Conservation (phyloP, 2,888 invertebrate species). For the Machimus rusticus region DNA sequence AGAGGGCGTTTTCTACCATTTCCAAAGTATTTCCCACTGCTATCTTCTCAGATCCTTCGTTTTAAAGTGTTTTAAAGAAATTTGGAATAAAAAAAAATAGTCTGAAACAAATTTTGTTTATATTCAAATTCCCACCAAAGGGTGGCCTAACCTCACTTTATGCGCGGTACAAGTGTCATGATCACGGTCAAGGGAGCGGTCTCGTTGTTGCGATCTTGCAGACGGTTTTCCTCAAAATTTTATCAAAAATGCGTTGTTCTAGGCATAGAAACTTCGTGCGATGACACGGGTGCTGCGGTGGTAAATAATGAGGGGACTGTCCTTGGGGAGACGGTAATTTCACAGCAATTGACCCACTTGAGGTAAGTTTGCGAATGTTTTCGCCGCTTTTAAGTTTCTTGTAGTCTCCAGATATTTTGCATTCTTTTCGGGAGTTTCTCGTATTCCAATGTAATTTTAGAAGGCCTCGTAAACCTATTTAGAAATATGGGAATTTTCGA, state of each 20-base stretch:
- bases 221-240: background rate
- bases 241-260: conserved; percentile 66
- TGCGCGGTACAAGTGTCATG: background rate
- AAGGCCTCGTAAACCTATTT: too few relatives aligned
- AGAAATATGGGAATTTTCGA: too few relatives aligned
- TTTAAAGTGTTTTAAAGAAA: background rate
- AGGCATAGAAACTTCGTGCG: conserved; percentile 97
- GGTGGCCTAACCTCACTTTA: background rate
- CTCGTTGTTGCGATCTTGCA: background rate
- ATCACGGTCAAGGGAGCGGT: background rate
- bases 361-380: conserved; percentile 64
- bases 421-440: too few relatives aligned
- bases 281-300: conserved; percentile 94
- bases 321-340: conserved; percentile 80
- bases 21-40: background rate
- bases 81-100: conserved; percentile 6
- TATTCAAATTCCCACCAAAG: background rate
- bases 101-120: background rate
- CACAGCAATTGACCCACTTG: conserved; percentile 80
- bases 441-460: too few relatives aligned
- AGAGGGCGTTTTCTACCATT: conserved; percentile 43
- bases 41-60: background rate
- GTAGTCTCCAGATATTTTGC: background rate
- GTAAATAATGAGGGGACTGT: conserved; percentile 76
- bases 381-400: background rate